Conservation (phyloP, 1,140 invertebrate genomes). For the Rhyacophila brunnea region DNA sequence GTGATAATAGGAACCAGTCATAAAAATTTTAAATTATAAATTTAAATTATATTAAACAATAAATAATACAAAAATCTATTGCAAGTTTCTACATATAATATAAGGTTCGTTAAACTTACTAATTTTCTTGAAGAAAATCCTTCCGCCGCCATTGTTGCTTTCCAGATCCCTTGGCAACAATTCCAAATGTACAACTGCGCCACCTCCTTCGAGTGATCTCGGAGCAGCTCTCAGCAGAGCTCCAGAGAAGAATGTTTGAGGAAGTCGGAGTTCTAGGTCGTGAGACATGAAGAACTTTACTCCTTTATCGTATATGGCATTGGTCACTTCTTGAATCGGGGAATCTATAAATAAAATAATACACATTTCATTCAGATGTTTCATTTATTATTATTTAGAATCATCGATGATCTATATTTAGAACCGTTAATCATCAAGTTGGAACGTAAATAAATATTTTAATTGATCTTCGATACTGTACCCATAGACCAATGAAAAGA, state of each 20-base stretch:
- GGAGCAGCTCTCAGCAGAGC: constrained; percentile 71
- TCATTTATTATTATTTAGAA: not conserved
- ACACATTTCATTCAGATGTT: not conserved
- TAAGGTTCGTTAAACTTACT: too few species aligned
- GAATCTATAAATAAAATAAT: constrained; percentile 44
- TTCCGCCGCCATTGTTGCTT: constrained; percentile 50
- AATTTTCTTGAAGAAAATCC: constrained; percentile 71
- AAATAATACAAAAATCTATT: too few species aligned
- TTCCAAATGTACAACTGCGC: constrained; percentile 70
- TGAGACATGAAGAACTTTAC: constrained; percentile 73
- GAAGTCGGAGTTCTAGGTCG: constrained; percentile 68
- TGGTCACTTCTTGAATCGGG: constrained; percentile 70
- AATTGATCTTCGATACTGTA: too few species aligned
- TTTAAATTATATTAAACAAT: too few species aligned
- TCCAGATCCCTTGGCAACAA: constrained; percentile 55
- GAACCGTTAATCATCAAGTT: too few species aligned
- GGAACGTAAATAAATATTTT: too few species aligned
- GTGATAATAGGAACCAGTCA: too few species aligned
- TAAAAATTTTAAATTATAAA: too few species aligned
- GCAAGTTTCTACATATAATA: too few species aligned
- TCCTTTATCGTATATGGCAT: constrained; percentile 64
- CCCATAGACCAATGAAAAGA: too few species aligned
- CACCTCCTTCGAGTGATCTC: constrained; percentile 65
- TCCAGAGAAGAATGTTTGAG: constrained; percentile 69
- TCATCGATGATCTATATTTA: not conserved